These are phyloP conservation scores for Lucilia sericata DNA, from an alignment of 1,140 invertebrate genomes.

Conservation along the genomic window DNA sequence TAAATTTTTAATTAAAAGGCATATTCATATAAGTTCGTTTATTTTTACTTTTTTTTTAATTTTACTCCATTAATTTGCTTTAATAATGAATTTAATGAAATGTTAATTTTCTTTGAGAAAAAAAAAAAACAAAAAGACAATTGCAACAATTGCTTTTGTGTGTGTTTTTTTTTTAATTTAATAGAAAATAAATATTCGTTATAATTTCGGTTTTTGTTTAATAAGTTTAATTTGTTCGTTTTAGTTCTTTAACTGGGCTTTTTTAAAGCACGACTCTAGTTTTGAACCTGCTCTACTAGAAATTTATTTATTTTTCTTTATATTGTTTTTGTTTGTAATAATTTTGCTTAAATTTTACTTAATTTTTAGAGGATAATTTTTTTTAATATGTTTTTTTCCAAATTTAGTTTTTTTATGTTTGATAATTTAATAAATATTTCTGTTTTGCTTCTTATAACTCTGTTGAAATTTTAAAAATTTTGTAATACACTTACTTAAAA, in stretches of 20 bases:
- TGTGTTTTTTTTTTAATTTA: not conserved
- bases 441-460: constrained; percentile 6
- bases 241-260: constrained; percentile 7
- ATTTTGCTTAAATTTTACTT: constrained; percentile 12
- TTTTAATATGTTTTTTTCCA: constrained; percentile 17
- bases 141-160: constrained; percentile 30
- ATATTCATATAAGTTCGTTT: constrained; percentile 41
- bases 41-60: constrained; percentile 19
- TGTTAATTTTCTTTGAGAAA: not conserved
- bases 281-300: constrained; percentile 35
- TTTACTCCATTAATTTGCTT: not conserved
- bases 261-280: constrained; percentile 35
- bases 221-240: not conserved
- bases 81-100: too few relatives aligned
- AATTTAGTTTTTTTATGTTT: constrained; percentile 8
- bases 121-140: not conserved
- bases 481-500: not conserved
- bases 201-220: not conserved
- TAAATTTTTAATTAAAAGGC: constrained; percentile 38
- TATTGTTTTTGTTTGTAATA: not conserved
- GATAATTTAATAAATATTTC: not conserved
- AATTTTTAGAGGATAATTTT: not conserved
- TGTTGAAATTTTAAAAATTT: not conserved
- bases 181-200: not conserved
- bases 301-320: not conserved